phyloP scores from a whole-genome alignment of 2,888 invertebrate genomes.

The Furcula furcula region DNA sequence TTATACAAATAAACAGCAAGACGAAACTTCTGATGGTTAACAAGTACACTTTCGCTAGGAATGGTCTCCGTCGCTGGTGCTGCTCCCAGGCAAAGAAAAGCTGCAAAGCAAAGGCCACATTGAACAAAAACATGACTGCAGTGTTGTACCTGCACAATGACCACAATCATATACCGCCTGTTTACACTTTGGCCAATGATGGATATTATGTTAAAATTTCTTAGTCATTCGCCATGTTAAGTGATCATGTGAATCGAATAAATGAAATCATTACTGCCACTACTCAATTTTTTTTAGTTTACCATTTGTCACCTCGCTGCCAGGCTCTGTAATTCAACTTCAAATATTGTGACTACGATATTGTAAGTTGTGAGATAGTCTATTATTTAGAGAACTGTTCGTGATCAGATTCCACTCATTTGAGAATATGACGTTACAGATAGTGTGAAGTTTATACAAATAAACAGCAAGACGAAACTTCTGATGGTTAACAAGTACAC shows the following conservation, averaged over 20 bases:
- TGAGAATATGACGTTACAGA: too few relatives aligned
- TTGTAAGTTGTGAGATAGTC: too few relatives aligned
- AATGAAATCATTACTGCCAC: too few relatives aligned
- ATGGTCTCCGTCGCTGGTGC: slow-evolving; percentile 42
- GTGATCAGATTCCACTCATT: too few relatives aligned
- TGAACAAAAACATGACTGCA: slow-evolving; percentile 30
- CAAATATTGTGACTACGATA: too few relatives aligned
- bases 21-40: slow-evolving; percentile 46
- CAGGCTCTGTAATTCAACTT: too few relatives aligned
- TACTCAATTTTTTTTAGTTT: too few relatives aligned
- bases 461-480: slow-evolving; percentile 34
- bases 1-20: slow-evolving; percentile 34
- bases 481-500: slow-evolving; percentile 49
- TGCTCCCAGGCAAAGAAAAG: slow-evolving; percentile 52
- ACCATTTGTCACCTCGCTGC: too few relatives aligned
- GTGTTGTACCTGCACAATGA: slow-evolving; percentile 25
- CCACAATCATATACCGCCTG: slow-evolving; percentile 46
- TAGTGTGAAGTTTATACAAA: slow-evolving; percentile 37
- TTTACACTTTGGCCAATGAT: slow-evolving; percentile 18
- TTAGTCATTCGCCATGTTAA: too few relatives aligned
- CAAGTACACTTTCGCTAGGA: slow-evolving; percentile 48
- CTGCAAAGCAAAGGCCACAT: slow-evolving; percentile 46
- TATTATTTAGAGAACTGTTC: too few relatives aligned
- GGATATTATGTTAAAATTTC: slow-evolving; percentile 39
- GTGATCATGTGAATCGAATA: too few relatives aligned